Base-by-base conservation (phyloP, 2,797 vertebrate species). In the Pangasius macronema region DNA sequence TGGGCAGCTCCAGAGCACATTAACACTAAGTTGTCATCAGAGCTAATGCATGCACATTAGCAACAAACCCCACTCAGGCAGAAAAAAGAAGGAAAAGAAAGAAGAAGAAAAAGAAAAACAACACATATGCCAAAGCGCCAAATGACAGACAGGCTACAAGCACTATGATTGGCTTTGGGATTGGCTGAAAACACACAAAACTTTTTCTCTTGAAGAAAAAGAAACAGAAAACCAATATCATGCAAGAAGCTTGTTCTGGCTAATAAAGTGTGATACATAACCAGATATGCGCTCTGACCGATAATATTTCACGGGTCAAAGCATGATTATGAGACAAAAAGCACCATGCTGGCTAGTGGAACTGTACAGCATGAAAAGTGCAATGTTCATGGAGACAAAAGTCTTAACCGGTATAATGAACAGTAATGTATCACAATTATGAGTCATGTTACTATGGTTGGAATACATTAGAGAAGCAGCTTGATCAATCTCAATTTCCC, bases 21-120 rank as follows among this genome's bases (percentile, higher is more conserved):
- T 89, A 88, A 89, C 90, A 88, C 86, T 49, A 82, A 84, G 88
- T 42, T 72, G 83, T 89, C 84, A 87, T 79, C 5, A 33, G 39
- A 87, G 76, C 65, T 88, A 91, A 87, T 80, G 85, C 55, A 49
- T 86, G 85, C 53, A 81, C 88, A 82, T 88, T 80, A 89, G 84
- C 85, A 91, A 82, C 86, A 89, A 88, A 87, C 84, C 55, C 59
- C 53, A 88, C 75, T 67, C 22, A 49, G 61, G 81, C 65, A 85
- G 82, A 49, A 81, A 36, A 68, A 51, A 59, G 49, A 33, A 24
- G 9, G 9, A 24, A 42, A 22, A 39, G 13, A 24, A 70, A 10
- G 70, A 39, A 24, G 2, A 27, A 14, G 18, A 33, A 53, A 49
- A 49, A 63, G 79, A 86, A 82, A 86, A 79, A 83, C 16, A 51